Base-by-base conservation (phyloP, 2,888 invertebrate genomes). In the Melanophora roralis region DNA sequence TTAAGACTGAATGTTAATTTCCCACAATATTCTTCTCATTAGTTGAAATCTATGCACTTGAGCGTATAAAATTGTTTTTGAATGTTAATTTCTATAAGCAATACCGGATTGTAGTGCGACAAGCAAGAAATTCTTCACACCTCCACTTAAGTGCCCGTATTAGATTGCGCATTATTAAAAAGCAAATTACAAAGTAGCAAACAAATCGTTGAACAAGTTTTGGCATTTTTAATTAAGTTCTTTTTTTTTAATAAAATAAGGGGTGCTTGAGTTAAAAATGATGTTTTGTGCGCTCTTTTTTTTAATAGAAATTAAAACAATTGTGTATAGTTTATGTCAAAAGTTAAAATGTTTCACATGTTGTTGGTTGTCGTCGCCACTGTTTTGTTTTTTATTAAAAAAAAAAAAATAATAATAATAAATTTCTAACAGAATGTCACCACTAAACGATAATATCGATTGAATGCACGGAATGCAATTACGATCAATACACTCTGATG, bases 151-250 rank as follows among this genome's bases (percentile, higher is more conserved):
- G 14, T 11, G 55, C 16, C 27, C 65, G 23, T 11, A 19, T 23
- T 8, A 40, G 60, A 55, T 71, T 40, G 45, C 53, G 36, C 19
- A 81, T 59, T 23, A 81, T 69, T 67, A 65, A 78, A 77, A 77
- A 76, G 75, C 81, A 82, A 59, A 69, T 72, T 34, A 55, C 75
- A 72, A 82, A 65, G 32, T 71, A 73, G 38, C 43, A 68, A 32
- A 73, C 62, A 47, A 80, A 73, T 53, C 72, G 73, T 71, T 78
- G 49, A 36, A 74, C 80, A 64, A 68, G 40, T 51, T 68, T 77
- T 11, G 78, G 68, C 81, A 83, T 83, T 75, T 79, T 62, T 23
- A 19, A 9, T 34, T 49, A 1, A 14, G 21, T 59, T 11, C 1
- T 45, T 51, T 19, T 34, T 38, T 36, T 53, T 49, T 16, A 16